Evolutionary conservation across 2,888 invertebrate species (phyloP).

Genomic region (Orthosia gothica): DNA sequence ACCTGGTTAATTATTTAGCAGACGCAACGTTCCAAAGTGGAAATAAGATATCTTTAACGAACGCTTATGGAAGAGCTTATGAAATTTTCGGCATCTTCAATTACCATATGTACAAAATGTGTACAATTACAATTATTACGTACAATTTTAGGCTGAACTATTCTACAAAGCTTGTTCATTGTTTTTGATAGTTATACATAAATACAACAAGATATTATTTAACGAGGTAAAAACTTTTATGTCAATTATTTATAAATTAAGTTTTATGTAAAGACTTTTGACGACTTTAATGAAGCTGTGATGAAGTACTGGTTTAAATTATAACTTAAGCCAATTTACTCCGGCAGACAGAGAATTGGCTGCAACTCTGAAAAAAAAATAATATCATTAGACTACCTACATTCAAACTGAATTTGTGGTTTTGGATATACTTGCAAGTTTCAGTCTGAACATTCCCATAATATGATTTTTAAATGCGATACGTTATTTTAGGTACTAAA

Average conservation of each 20-base stretch:
- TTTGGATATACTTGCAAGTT: not conserved
- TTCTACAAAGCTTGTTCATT: not conserved
- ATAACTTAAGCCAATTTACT: not conserved
- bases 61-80: conserved; percentile 55
- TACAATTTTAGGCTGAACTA: conserved; percentile 17
- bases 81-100: conserved; percentile 59
- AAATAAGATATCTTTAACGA: conserved; percentile 51
- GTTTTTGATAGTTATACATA: conserved; percentile 8
- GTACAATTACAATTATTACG: too few species aligned
- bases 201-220: not conserved
- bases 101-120: conserved; percentile 22
- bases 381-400: not conserved
- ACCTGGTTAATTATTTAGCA: conserved; percentile 57
- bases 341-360: not conserved
- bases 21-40: conserved; percentile 42
- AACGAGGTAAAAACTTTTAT: not conserved
- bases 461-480: not conserved
- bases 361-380: not conserved
- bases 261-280: too few species aligned
- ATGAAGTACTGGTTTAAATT: too few species aligned
- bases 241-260: not conserved
- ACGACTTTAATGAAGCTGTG: too few species aligned
- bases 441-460: not conserved
- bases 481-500: conserved; percentile 16
- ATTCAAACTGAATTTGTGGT: not conserved